A percentile compares a stretch with the other conserved stretches of the same genome.
phyloP scores from a whole-genome alignment of 2,888 invertebrate species.

The Hermaeophaga mercurialis region DNA sequence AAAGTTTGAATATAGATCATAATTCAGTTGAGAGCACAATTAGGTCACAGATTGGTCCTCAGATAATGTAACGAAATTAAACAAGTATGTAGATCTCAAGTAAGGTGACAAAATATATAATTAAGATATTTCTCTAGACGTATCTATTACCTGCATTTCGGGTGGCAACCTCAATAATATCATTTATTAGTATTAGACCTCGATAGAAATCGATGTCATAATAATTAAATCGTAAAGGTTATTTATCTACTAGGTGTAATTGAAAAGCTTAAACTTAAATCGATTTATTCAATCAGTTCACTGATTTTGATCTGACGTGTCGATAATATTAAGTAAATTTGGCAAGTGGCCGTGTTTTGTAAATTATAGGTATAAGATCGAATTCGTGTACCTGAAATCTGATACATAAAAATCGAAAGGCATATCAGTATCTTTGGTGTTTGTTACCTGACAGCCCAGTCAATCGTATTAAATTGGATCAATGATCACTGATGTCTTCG shows the following conservation, averaged over 20 bases:
- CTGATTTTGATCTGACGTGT: slow-evolving; percentile 20
- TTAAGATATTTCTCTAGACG: no score
- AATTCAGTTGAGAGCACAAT: no score
- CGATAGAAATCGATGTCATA: not conserved
- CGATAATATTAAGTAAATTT: slow-evolving; percentile 33
- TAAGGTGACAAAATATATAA: no score
- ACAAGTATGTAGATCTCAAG: no score
- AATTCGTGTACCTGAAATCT: slow-evolving; percentile 40
- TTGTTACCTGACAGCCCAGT: slow-evolving; percentile 50
- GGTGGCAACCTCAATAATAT: not conserved
- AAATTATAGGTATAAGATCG: slow-evolving; percentile 38
- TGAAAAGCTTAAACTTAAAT: slow-evolving; percentile 2
- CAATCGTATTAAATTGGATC: slow-evolving; percentile 53
- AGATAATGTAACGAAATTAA: no score
- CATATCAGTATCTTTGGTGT: slow-evolving; percentile 50
- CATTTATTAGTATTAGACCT: no score
- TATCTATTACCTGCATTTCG: no score
- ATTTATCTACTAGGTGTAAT: slow-evolving; percentile 11
- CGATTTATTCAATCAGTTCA: not conserved
- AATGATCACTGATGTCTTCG: slow-evolving; percentile 45
- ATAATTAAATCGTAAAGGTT: slow-evolving; percentile 2
- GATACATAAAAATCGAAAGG: slow-evolving; percentile 40
- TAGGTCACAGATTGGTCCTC: no score
- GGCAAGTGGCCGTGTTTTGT: slow-evolving; percentile 35
- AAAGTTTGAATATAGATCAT: no score